Percentiles rank a stretch among this genome's conserved stretches.
Evolutionary conservation across 2,797 vertebrate species (phyloP).

Genomic region (Chelmon rostratus): DNA sequence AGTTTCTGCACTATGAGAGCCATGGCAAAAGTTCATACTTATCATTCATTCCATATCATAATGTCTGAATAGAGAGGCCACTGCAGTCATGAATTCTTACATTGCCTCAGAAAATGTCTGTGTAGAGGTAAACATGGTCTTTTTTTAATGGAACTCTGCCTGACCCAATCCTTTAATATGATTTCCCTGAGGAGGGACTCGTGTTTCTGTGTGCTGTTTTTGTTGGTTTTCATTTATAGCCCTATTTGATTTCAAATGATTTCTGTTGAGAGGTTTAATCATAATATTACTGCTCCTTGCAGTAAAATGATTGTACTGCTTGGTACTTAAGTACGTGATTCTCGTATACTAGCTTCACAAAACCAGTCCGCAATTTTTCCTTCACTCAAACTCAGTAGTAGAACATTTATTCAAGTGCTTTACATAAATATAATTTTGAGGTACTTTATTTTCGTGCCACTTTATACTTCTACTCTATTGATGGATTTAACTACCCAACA

Average conservation of each 20-base stretch:
- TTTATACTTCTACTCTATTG: not conserved
- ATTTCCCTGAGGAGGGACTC: not conserved
- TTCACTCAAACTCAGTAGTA: not conserved
- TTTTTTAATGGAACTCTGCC: not conserved
- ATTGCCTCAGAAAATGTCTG: conserved; percentile 25
- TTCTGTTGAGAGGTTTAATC: not conserved
- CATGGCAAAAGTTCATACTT: conserved; percentile 10
- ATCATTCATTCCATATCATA: conserved; percentile 22
- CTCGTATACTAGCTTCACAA: not conserved
- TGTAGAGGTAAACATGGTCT: conserved; percentile 7
- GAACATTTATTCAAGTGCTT: not conserved
- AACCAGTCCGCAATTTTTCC: not conserved
- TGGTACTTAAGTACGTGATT: not conserved
- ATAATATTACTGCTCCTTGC: not conserved
- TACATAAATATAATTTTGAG: not conserved
- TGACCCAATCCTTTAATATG: not conserved
- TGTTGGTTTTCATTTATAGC: not conserved
- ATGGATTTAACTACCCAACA: not conserved
- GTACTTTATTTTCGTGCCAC: not conserved
- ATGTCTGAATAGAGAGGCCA: conserved; percentile 12
- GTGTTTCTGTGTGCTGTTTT: not conserved
- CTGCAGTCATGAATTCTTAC: conserved; percentile 19
- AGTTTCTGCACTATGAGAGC: conserved; percentile 18
- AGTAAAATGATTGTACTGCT: not conserved
- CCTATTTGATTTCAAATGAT: not conserved